A percentile compares a stretch with the other conserved stretches of the same genome.
phyloP scores from a whole-genome alignment of 2,888 invertebrate genomes.

The Tinea pellionella region DNA sequence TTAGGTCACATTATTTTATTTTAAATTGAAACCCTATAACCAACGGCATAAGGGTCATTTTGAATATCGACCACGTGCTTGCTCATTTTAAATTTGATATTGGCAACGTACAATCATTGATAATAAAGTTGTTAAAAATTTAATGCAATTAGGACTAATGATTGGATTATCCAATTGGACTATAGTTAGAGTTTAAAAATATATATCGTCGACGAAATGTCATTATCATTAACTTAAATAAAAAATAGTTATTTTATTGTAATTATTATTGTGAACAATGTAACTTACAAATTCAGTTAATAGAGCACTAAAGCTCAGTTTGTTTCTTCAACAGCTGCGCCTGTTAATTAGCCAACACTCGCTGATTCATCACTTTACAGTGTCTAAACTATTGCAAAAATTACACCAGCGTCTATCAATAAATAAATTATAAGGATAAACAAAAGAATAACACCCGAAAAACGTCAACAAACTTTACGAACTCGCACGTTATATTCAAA shows the following conservation, averaged over 20 bases:
- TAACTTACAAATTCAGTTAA: not conserved
- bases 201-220: no score
- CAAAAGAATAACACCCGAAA: not conserved
- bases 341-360: slow-evolving; percentile 52
- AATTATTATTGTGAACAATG: not conserved
- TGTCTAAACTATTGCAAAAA: slow-evolving; percentile 45
- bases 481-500: not conserved
- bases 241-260: no score
- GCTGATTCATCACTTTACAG: slow-evolving; percentile 66
- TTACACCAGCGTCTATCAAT: slow-evolving; percentile 32
- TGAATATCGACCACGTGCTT: not conserved
- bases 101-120: no score
- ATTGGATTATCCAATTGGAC: no score
- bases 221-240: no score
- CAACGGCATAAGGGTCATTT: not conserved
- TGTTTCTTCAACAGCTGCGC: slow-evolving; percentile 10
- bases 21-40: not conserved
- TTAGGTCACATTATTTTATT: not conserved
- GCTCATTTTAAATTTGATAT: not conserved
- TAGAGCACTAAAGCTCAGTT: slow-evolving; percentile 7
- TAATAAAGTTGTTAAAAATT: no score
- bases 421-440: slow-evolving; percentile 14
- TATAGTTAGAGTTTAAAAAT: no score
- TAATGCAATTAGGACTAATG: no score
- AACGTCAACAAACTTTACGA: not conserved